These are phyloP conservation scores for Hyperoodon ampullatus DNA, from an alignment of 2,113 vertebrate genomes.

Conservation along the genomic window DNA sequence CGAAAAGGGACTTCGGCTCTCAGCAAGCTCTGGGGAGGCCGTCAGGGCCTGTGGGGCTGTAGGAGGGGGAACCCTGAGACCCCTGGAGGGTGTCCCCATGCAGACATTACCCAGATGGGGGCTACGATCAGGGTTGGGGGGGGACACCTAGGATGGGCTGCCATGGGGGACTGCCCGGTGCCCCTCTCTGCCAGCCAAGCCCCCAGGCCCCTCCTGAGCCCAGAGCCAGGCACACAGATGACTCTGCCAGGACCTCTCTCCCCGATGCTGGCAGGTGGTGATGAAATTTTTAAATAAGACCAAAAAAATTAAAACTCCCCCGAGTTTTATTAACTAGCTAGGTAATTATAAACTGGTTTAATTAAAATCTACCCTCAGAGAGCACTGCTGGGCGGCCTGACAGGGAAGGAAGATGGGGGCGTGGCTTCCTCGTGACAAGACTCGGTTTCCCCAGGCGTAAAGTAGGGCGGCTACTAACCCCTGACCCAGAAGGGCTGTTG, in stretches of 20 bases:
- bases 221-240: background rate
- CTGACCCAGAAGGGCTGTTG: background rate
- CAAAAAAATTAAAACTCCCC: constrained; percentile 81
- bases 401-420: constrained; percentile 27
- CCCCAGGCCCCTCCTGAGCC: background rate
- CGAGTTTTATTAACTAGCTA: constrained; percentile 86
- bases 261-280: background rate
- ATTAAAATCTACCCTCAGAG: constrained; percentile 83
- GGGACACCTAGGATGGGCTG: background rate
- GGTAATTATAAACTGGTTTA: constrained; percentile 86
- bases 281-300: constrained; percentile 75
- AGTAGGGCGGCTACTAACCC: fast-evolving
- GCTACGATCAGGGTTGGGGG: fast-evolving
- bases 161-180: fast-evolving
- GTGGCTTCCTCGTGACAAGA: background rate
- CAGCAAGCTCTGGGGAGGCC: fast-evolving
- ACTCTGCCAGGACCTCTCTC: background rate
- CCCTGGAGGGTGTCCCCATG: fast-evolving
- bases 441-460: background rate
- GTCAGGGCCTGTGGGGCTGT: background rate
- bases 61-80: background rate
- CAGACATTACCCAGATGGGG: background rate
- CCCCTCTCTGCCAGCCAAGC: background rate
- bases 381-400: constrained; percentile 66
- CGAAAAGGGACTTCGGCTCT: background rate